Evolutionary conservation across 2,888 invertebrate genomes (phyloP), one percentile per base, ranked within the genome.

Genomic region (Strigamia crassipes): DNA sequence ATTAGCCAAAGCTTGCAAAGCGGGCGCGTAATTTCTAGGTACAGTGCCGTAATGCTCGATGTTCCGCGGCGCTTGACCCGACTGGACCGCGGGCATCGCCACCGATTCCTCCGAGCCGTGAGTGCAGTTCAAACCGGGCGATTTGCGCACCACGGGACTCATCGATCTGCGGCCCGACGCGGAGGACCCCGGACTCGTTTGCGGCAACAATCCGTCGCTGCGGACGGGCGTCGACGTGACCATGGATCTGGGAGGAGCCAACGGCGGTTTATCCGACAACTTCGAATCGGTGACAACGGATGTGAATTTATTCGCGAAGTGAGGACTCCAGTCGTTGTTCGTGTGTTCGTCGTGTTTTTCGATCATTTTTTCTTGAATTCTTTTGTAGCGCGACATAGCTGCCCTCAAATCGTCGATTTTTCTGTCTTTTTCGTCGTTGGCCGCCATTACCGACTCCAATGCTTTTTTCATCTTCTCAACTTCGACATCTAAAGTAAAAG

Each of bases 361-460:
- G 12, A 78, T 86, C 86, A 73, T 86, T 85, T 81, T 86, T 81
- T 88, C 88, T 82, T 88, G 88, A 31, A 88, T 86, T 81, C 86
- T 85, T 83, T 86, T 86, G 85, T 87, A 88, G 34, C 86, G 84
- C 78, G 85, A 84, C 82, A 88, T 83, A 56, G 87, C 83, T 77
- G 86, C 86, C 61, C 87, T 85, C 83, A 89, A 84, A 78, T 88
- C 88, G 61, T 88, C 88, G 83, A 89, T 87, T 85, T 89, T 88
- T 82, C 86, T 85, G 42, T 78, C 88, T 86, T 90, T 90, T 83
- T 89, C 89, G 79, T 87, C 88, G 86, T 90, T 90, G 81, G 89
- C 88, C 21, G 86, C 86, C 86, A 89, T 89, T 78, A 90, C 84
- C 34, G 88, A 86, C 83, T 89, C 89, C 13, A 90, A 88, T 66